These are phyloP conservation scores for Podilymbus podiceps DNA, from an alignment of 2,113 vertebrate species.

Conservation along the genomic window DNA sequence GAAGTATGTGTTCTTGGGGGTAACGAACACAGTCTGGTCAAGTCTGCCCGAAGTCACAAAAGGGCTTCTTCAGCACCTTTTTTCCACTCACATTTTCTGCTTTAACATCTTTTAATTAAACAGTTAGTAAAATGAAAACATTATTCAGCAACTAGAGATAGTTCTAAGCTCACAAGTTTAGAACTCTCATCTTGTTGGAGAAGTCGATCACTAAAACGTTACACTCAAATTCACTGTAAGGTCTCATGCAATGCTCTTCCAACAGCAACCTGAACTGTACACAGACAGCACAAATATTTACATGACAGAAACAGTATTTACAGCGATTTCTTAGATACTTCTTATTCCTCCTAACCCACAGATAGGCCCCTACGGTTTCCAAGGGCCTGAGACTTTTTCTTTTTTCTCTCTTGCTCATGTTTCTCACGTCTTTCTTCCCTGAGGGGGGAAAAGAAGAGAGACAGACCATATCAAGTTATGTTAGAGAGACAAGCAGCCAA, in stretches of 20 bases:
- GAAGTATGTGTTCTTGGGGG: neutral
- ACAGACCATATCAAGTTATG: neutral
- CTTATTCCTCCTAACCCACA: neutral
- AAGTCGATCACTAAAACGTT: neutral
- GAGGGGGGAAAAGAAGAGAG: neutral
- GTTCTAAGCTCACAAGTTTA: neutral
- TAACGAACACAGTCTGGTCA: neutral
- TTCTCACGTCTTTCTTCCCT: constrained; percentile 84
- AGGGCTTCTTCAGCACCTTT: neutral
- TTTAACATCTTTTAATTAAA: neutral
- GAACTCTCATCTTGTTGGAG: neutral
- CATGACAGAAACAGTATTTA: constrained; percentile 45
- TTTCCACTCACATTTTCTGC: neutral
- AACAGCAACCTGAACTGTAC: neutral
- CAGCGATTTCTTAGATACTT: neutral
- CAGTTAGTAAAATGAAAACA: neutral
- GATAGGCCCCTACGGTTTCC: constrained; percentile 80
- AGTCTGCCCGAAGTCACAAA: neutral
- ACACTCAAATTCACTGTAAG: neutral
- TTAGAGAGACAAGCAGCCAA: neutral
- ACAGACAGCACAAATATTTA: constrained; percentile 53
- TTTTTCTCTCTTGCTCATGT: constrained; percentile 75
- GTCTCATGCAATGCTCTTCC: neutral
- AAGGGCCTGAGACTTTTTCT: constrained; percentile 82
- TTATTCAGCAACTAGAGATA: neutral